A percentile compares a stretch with the other conserved stretches of the same genome.
Conservation (phyloP, 2,797 vertebrate species). For the Etheostoma perlongum region DNA sequence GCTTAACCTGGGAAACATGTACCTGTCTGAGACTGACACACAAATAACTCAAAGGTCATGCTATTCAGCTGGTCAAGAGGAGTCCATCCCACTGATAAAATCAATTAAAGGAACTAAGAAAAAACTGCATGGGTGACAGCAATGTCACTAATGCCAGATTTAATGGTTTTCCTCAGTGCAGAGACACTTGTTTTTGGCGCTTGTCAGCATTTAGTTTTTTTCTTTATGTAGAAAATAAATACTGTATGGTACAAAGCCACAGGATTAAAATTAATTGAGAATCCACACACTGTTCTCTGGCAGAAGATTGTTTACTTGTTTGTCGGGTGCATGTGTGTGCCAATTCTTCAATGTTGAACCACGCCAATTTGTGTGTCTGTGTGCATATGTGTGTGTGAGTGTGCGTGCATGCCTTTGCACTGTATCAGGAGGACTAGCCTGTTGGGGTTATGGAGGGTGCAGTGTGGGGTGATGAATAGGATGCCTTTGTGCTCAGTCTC, state of each 20-base stretch:
- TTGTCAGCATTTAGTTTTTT: slow-evolving; percentile 44
- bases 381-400: slow-evolving; percentile 45
- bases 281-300: slow-evolving; percentile 75
- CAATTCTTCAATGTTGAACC: slow-evolving; percentile 66
- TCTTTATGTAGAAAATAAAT: slow-evolving; percentile 56
- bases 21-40: slow-evolving; percentile 63
- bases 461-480: slow-evolving; percentile 80
- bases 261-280: slow-evolving; percentile 80
- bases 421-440: slow-evolving; percentile 70
- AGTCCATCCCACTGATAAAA: slow-evolving; percentile 58
- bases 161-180: slow-evolving; percentile 20
- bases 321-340: slow-evolving; percentile 63
- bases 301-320: slow-evolving; percentile 80
- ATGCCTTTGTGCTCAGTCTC: slow-evolving; percentile 80
- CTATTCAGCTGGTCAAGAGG: slow-evolving; percentile 66
- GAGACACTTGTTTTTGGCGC: slow-evolving; percentile 47
- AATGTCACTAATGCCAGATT: slow-evolving; percentile 40
- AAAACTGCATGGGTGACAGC: slow-evolving; percentile 34
- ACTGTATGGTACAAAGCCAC: slow-evolving; percentile 67
- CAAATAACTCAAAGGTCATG: slow-evolving; percentile 77
- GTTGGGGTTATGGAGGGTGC: slow-evolving; percentile 80
- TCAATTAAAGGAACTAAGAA: slow-evolving; percentile 31
- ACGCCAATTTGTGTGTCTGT: slow-evolving; percentile 46
- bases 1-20: slow-evolving; percentile 65
- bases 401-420: slow-evolving; percentile 40